Conservation (phyloP, 1,140 invertebrate genomes). For the Drosophila serrata region DNA sequence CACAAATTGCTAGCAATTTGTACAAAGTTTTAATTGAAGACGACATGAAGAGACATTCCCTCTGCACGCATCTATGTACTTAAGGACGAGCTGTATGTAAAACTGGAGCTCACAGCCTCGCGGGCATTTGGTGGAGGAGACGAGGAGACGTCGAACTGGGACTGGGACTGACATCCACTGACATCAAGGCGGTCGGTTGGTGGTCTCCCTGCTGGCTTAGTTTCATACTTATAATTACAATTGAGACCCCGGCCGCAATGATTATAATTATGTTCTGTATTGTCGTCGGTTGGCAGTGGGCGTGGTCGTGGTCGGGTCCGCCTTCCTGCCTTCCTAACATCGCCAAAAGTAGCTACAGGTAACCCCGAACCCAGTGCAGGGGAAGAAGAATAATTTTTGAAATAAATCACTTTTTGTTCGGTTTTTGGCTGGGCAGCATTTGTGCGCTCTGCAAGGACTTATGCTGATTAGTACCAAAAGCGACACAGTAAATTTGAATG, state of each 20-base stretch:
- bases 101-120: conserved; percentile 65
- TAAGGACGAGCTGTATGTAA: conserved; percentile 59
- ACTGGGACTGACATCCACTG: conserved; percentile 4
- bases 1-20: conserved; percentile 70
- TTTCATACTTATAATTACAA: conserved; percentile 79
- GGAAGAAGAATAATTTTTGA: conserved; percentile 51
- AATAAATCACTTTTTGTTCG: conserved; percentile 76
- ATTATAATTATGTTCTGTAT: conserved; percentile 82
- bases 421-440: conserved; percentile 45
- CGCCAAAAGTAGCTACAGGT: conserved; percentile 71
- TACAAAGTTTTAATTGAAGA: conserved; percentile 81
- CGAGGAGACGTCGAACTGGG: neutral
- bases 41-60: conserved; percentile 65
- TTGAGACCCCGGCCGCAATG: conserved; percentile 72
- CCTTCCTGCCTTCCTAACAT: neutral
- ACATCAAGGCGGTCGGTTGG: conserved; percentile 20
- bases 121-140: conserved; percentile 48
- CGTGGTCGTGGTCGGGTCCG: neutral
- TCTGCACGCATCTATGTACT: conserved; percentile 36
- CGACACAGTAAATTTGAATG: conserved; percentile 82
- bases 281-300: conserved; percentile 29
- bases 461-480: conserved; percentile 81
- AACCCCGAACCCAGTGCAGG: conserved; percentile 12
- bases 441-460: conserved; percentile 66
- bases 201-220: conserved; percentile 54